Evolutionary conservation across 1,140 invertebrate genomes (phyloP), one percentile per base, ranked within the genome.

Genomic region (Drosophila sp.): DNA sequence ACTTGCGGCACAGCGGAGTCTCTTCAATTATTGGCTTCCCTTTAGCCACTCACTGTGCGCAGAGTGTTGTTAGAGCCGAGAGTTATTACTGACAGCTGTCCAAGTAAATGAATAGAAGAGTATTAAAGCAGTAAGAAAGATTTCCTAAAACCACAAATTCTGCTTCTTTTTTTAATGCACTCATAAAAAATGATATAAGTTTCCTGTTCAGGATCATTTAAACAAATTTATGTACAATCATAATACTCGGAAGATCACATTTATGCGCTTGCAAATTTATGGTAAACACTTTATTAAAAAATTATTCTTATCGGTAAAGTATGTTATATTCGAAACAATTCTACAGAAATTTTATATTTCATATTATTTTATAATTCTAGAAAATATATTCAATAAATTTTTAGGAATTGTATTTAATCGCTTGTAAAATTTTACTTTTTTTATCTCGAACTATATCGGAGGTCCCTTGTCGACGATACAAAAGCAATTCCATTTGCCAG

Each of bases 21-120:
- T 29, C 70, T 36, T 66, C 63, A 66, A 72, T 72, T 72, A 66
- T 66, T 40, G 45, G 29, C 59, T 63, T 45, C 38, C 29, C 40
- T 36, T 21, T n/a, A 14, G 46, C 2, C 40, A 1, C 64, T 29
- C 16, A 41, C 34, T 58, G 25, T 27, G 25, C 7, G 9, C 18
- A 7, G n/a, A 48, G 34, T 40, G 64, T 50, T 34, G 64, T 61
- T 61, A 43, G 14, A 9, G 4, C 6, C 7, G 16, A 34, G 46
- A 61, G 36, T 69, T 50, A 51, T 51, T 43, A 53, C 36, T 38
- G 59, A 50, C 59, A 62, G 59, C n/a, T 50, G 59, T 62, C 45
- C 18, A 62, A 29, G 59, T 13, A 21, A 7, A 25, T 13, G 38
- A 9, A 21, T 34, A 54, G 50, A 32, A 38, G 36, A 38, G 2